Base-by-base conservation (phyloP, 2,797 vertebrate species). In the Falco concolor region DNA sequence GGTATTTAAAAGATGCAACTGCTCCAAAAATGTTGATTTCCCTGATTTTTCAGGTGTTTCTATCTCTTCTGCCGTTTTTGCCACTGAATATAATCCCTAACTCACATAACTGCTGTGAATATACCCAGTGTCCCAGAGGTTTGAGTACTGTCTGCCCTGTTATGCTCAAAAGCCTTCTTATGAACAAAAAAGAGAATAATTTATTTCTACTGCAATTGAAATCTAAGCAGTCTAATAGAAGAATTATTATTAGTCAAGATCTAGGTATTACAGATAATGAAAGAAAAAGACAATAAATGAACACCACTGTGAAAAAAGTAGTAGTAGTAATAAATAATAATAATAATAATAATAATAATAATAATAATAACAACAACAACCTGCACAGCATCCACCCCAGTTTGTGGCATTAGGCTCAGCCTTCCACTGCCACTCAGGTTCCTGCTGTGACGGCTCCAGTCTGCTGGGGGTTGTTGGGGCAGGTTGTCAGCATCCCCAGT, bases 401-500 rank as follows among this genome's bases (percentile, higher is more conserved):
- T 14, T 65, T 38, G 32, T 20, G 60, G 59, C 2, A 0, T 52
- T 42, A 34, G 2, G 5, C 36, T 65, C 52, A 28, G 84, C 67
- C 49, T 64, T 36, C 44, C 50, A 12, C 25, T 0, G 0, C 36
- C 13, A 9, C 36, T 14, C 8, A 4, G 40, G 63, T 18, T 75
- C 21, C 40, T 15, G 7, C 40, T 42, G 40, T 14, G 36, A 10
- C 20, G 63, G 42, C 49, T 64, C 20, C 11, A 6, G 6, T 38
- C 57, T 52, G 38, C 50, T 3, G 5, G 36, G 21, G 42, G 19
- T 17, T 44, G 40, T 49, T 8, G 4, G 32, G 9, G 28, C 7
- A 4, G 28, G 49, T 12, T 4, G 1, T 13, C 49, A 56, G 64
- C 50, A 28, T 28, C 20, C 11, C 20, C 0, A 0, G 19, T 23